Evolutionary conservation across 2,113 vertebrate genomes (phyloP), one percentile per base, ranked within the genome.

Genomic region (Python bivittatus): DNA sequence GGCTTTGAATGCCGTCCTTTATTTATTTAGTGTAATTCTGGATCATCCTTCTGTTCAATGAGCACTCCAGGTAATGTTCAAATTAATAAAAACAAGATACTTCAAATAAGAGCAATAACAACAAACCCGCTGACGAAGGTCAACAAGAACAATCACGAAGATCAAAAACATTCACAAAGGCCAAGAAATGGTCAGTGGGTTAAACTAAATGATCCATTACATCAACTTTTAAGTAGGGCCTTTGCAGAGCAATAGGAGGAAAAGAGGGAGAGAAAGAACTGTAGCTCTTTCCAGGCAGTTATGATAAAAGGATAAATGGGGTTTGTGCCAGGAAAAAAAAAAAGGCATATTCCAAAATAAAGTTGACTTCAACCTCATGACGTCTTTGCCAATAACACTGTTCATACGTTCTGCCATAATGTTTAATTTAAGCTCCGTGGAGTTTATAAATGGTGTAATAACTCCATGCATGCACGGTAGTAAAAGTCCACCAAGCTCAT

Each of bases 401-500:
- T 1, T 33, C 72, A 91, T 53, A 60, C 61, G 91, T n/a, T 22
- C 23, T 5, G 83, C 84, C 61, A 72, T 22, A 91, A 91, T 72
- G 83, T 95, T 87, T 88, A 92, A 6, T 86, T 94, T 92, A 61
- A 79, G 33, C 22, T 91, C 87, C 64, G 90, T 15, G n/a, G 92
- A 83, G 94, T 94, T 91, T 93, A 90, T 92, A 88, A 93, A 94
- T 92, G 90, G 7, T 86, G 85, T 27, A 84, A 94, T 83, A 56
- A 84, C 61, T 88, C 88, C 54, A 42, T 93, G 92, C 90, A 91
- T 11, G 29, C 38, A 6, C 20, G 4, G 84, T 44, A 58, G 91
- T 44, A 92, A 88, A 92, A 17, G 57, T 56, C 92, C 12, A 92
- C 94, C 89, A 91, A 11, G 93, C 44, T 22, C 68, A n/a, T 84